Percentiles rank a stretch among this genome's conserved stretches.
Evolutionary conservation across 2,888 invertebrate species (phyloP).

Genomic region (Mechanitis messenoides): DNA sequence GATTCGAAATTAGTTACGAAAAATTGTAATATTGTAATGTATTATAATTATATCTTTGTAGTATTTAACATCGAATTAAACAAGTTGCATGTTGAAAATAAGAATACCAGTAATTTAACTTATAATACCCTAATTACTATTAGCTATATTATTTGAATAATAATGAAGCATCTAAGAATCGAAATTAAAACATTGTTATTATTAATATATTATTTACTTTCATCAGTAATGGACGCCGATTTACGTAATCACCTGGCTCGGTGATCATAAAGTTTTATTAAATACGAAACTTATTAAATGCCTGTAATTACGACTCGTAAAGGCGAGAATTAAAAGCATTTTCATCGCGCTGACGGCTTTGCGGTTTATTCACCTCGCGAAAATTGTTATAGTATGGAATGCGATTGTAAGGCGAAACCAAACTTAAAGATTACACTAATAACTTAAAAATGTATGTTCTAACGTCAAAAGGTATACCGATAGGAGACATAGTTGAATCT

Average conservation of each 20-base stretch:
- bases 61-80: no score
- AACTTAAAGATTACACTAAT: not conserved
- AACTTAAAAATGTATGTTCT: not conserved
- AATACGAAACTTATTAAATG: constrained; percentile 31
- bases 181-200: not conserved
- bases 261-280: constrained; percentile 29
- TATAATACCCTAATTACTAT: no score
- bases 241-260: constrained; percentile 29
- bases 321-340: constrained; percentile 42
- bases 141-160: no score
- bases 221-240: constrained; percentile 16
- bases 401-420: not conserved
- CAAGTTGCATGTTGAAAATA: no score
- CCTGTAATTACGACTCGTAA: constrained; percentile 28
- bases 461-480: no score
- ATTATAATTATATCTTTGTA: no score
- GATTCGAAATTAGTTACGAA: no score
- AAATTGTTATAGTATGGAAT: constrained; percentile 5
- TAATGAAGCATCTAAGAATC: no score
- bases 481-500: no score
- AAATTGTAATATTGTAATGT: no score
- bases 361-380: constrained; percentile 32
- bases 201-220: constrained; percentile 1
- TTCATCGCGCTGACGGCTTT: constrained; percentile 37
- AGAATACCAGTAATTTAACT: no score